These are phyloP conservation scores for Agrilus cyanescens DNA, from an alignment of 2,888 invertebrate genomes.

Conservation along the genomic window DNA sequence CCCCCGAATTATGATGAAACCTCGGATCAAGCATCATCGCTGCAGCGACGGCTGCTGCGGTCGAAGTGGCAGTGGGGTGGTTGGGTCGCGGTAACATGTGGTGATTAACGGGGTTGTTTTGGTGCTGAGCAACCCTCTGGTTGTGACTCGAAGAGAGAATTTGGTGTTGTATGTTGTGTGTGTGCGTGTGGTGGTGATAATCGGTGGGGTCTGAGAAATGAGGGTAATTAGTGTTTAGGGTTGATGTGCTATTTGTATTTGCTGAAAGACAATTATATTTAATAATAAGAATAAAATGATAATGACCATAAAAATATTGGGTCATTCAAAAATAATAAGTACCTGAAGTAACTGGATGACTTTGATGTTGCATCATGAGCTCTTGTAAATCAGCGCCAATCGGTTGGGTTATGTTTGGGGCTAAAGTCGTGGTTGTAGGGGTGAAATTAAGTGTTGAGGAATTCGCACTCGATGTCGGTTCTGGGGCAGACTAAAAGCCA, in stretches of 20 bases:
- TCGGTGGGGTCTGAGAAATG: slow-evolving; percentile 33
- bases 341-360: slow-evolving; percentile 26
- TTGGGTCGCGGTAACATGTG: slow-evolving; percentile 31
- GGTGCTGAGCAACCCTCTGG: slow-evolving; percentile 28
- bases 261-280: background rate
- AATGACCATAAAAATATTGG: background rate
- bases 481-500: slow-evolving; percentile 23
- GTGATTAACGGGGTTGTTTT: slow-evolving; percentile 31
- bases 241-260: slow-evolving; percentile 23
- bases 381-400: slow-evolving; percentile 34
- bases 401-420: slow-evolving; percentile 25
- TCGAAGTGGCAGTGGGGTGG: slow-evolving; percentile 33
- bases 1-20: slow-evolving; percentile 36
- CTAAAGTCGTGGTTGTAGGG: slow-evolving; percentile 24
- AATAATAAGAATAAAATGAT: too few species aligned
- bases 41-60: slow-evolving; percentile 36
- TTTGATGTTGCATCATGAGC: slow-evolving; percentile 36
- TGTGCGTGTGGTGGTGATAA: slow-evolving; percentile 31
- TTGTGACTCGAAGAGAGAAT: slow-evolving; percentile 28
- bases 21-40: slow-evolving; percentile 40
- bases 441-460: slow-evolving; percentile 28
- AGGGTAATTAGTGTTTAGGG: slow-evolving; percentile 31
- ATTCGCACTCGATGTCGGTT: slow-evolving; percentile 24
- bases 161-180: slow-evolving; percentile 34
- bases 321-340: slow-evolving; percentile 7